A percentile compares a stretch with the other conserved stretches of the same genome.
Evolutionary conservation across 1,140 invertebrate genomes (phyloP).

Genomic region (Drosophila ficusphila): DNA sequence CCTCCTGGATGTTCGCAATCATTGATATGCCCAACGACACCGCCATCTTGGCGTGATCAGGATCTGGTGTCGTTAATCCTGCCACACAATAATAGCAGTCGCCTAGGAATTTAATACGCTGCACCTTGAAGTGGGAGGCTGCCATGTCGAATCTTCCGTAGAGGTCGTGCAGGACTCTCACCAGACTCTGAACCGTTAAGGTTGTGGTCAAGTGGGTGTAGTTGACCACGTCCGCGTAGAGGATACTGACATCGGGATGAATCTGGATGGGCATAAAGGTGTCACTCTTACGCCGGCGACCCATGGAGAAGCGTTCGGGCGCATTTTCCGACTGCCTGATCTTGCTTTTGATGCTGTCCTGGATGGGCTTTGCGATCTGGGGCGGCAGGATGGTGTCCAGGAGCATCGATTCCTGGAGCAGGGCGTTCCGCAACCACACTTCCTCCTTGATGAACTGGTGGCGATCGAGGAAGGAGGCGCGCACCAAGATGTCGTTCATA

Average conservation of each 20-base stretch:
- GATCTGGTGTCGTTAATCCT: constrained; percentile 90
- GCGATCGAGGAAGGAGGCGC: constrained; percentile 93
- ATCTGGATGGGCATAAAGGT: constrained; percentile 94
- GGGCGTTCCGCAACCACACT: constrained; percentile 91
- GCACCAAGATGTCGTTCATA: constrained; percentile 93
- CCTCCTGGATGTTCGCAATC: constrained; percentile 93
- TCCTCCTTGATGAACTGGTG: constrained; percentile 93
- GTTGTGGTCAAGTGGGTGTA: constrained; percentile 95
- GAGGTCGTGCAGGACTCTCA: constrained; percentile 95
- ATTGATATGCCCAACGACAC: constrained; percentile 94
- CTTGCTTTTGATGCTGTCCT: constrained; percentile 89
- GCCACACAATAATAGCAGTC: constrained; percentile 97
- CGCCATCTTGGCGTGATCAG: constrained; percentile 93
- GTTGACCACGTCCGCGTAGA: constrained; percentile 98
- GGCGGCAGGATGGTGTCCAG: constrained; percentile 94
- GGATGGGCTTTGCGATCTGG: constrained; percentile 92
- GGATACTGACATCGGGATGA: constrained; percentile 94
- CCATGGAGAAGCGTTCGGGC: background rate
- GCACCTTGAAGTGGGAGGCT: constrained; percentile 88
- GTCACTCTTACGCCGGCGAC: background rate
- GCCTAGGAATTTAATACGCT: constrained; percentile 95
- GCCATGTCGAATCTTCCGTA: constrained; percentile 97
- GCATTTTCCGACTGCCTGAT: constrained; percentile 84
- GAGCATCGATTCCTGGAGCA: constrained; percentile 93
- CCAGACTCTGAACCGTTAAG: constrained; percentile 91